Evolutionary conservation across 2,888 invertebrate species (phyloP).

Genomic region (Macrosiphum euphorbiae): DNA sequence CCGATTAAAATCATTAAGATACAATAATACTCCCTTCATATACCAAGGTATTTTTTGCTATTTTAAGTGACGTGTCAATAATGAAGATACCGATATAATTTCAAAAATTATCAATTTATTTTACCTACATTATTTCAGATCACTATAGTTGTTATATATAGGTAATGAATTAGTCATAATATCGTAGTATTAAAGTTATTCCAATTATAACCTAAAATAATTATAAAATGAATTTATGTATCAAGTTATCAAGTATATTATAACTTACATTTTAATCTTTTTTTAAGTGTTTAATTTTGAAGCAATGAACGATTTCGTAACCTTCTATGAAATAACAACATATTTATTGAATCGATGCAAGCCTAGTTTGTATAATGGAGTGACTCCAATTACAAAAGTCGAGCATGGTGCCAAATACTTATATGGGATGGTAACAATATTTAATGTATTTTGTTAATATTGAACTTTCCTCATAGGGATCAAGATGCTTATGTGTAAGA

Average conservation of each 20-base stretch:
- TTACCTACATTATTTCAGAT: not conserved
- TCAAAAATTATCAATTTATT: too few species aligned
- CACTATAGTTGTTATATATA: not conserved
- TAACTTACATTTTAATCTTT: not conserved
- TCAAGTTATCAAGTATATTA: not conserved
- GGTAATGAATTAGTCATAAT: not conserved
- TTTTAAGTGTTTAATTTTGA: not conserved
- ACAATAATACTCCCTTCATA: too few species aligned
- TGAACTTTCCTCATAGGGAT: not conserved
- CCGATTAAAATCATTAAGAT: too few species aligned
- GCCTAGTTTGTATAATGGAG: not conserved
- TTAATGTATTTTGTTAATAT: not conserved
- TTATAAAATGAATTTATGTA: not conserved
- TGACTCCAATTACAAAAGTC: not conserved
- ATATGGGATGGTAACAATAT: not conserved
- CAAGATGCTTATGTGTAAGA: not conserved
- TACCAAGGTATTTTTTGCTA: not conserved
- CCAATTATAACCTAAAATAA: not conserved
- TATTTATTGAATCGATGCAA: rapidly evolving
- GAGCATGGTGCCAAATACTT: not conserved
- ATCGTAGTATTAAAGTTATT: not conserved
- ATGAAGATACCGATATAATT: too few species aligned
- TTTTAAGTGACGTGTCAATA: too few species aligned
- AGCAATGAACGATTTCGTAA: not conserved
- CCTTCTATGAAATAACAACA: not conserved